Base-by-base conservation (phyloP, 2,888 invertebrate species). In the Agrenia bidenticulata region DNA sequence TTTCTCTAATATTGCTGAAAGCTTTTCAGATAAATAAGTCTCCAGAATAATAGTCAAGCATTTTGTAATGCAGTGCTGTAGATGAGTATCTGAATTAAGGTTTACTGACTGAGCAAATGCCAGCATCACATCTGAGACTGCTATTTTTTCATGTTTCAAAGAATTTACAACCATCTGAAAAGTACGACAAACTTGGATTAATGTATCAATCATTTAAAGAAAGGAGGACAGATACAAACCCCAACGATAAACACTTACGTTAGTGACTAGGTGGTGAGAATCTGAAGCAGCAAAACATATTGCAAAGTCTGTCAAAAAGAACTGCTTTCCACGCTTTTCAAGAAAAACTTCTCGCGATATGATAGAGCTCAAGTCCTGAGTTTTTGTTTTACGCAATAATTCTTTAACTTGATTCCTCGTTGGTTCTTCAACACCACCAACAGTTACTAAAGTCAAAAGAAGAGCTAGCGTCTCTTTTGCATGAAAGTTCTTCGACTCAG, bases 21-120 rank as follows among this genome's bases (percentile, higher is more conserved):
- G 51, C 62, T 71, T 70, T 11, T 66, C 57, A 0, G 61, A 49
- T 59, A 74, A 71, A 39, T 64, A 72, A 2, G 61, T 60, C 42
- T 76, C 76, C 37, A 76, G 57, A 50, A 76, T 61, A n/a, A 24
- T 2, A 2, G 69, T 60, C 2, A 76, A 60, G 15, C 68, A 66
- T 65, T 61, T 66, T 1, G 73, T 69, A 23, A 76, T 58, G 21
- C 68, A 62, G 41, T 74, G 60, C 53, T 76, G 74, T 5, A 74
- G 64, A 58, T 69, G 64, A 26, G 64, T 59, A 42, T 75, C 74
- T 17, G 73, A 66, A 32, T 75, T 75, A 13, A 74, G 63, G 59
- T 73, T 76, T 11, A 75, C 72, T 11, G 73, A 73, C 67, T 76
- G 74, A 15, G 71, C 71, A 66, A 76, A 76, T 1, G 74, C 73